Evolutionary conservation across 2,888 invertebrate species (phyloP).

Genomic region (Eilema griseolum): DNA sequence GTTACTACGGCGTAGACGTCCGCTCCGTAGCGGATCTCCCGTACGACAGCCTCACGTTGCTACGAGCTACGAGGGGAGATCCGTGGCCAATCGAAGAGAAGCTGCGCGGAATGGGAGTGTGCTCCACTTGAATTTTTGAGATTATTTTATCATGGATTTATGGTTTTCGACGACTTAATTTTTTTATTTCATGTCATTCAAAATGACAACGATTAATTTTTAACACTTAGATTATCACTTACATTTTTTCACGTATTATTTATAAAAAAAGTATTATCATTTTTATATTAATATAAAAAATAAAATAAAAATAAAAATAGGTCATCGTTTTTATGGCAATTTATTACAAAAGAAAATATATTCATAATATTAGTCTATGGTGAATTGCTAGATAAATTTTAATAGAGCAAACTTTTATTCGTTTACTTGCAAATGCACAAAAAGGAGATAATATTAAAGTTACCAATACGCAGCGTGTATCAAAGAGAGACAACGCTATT

Average conservation of each 20-base stretch:
- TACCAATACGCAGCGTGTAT: slow-evolving; percentile 65
- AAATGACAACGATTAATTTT: background rate
- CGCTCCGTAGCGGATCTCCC: slow-evolving; percentile 81
- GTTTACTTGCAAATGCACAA: slow-evolving; percentile 61
- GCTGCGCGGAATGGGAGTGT: slow-evolving; percentile 74
- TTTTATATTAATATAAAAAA: background rate
- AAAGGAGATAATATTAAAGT: slow-evolving; percentile 75
- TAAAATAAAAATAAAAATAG: too few species aligned
- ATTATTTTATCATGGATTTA: slow-evolving; percentile 25
- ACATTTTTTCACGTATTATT: background rate
- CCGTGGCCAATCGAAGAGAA: slow-evolving; percentile 85
- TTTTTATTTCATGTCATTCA: background rate
- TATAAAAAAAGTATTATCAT: background rate
- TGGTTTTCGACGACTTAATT: background rate
- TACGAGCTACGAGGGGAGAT: slow-evolving; percentile 85
- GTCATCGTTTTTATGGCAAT: background rate
- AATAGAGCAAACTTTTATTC: slow-evolving; percentile 52
- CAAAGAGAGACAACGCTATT: slow-evolving; percentile 61
- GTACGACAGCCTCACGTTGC: slow-evolving; percentile 85
- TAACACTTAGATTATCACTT: background rate
- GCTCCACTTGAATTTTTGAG: slow-evolving; percentile 69
- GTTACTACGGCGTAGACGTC: slow-evolving; percentile 78
- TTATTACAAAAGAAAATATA: background rate
- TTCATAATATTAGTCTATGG: background rate
- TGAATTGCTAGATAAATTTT: background rate